Evolutionary conservation across 2,888 invertebrate species (phyloP).

Genomic region (Metellina segmentata): DNA sequence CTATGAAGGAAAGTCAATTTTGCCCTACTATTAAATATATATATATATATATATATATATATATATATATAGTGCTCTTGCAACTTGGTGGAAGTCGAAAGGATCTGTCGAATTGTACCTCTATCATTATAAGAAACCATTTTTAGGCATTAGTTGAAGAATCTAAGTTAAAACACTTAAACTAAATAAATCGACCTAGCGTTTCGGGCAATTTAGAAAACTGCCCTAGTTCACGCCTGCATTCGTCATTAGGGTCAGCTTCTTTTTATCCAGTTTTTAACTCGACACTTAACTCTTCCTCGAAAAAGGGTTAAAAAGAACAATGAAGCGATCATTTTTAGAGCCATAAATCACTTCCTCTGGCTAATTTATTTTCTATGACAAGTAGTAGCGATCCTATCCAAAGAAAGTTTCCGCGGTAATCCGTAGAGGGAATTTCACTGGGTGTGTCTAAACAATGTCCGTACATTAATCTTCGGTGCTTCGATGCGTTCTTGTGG

Average conservation of each 20-base stretch:
- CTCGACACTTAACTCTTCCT: not conserved
- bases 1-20: too few relatives aligned
- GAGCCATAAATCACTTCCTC: not conserved
- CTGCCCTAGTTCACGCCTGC: not conserved
- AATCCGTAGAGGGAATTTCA: not conserved
- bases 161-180: not conserved
- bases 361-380: not conserved
- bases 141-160: not conserved
- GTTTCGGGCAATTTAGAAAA: not conserved
- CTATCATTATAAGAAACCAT: not conserved
- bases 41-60: too few relatives aligned
- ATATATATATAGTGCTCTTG: too few relatives aligned
- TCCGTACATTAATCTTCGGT: not conserved
- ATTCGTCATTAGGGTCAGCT: not conserved
- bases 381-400: not conserved
- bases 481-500: too few relatives aligned
- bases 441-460: not conserved
- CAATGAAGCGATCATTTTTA: not conserved
- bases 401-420: not conserved
- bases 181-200: not conserved
- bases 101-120: too few relatives aligned
- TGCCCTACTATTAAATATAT: too few relatives aligned
- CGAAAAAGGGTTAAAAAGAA: not conserved
- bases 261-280: not conserved
- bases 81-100: too few relatives aligned